These are phyloP conservation scores for Ariopsis seemanni DNA, from an alignment of 2,113 vertebrate species.

Conservation along the genomic window DNA sequence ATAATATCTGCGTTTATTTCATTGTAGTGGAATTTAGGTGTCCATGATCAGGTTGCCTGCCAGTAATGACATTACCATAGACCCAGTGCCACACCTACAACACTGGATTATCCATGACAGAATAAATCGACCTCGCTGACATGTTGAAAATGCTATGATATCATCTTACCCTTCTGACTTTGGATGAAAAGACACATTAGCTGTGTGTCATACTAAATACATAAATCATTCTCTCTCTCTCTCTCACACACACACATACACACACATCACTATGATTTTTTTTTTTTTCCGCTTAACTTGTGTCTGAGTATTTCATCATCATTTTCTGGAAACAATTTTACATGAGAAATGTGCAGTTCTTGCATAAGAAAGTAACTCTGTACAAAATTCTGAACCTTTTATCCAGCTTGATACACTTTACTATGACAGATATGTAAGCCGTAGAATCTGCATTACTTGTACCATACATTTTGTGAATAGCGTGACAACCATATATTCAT, in stretches of 20 bases:
- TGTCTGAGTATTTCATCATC: slow-evolving; percentile 33
- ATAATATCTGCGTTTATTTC: background rate
- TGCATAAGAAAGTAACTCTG: slow-evolving; percentile 9
- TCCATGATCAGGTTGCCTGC: background rate
- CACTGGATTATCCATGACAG: slow-evolving; percentile 16
- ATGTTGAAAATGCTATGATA: slow-evolving; percentile 2
- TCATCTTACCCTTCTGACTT: slow-evolving; percentile 3
- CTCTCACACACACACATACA: background rate
- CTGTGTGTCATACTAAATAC: background rate
- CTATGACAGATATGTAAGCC: background rate
- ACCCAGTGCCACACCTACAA: slow-evolving; percentile 4
- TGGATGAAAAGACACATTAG: background rate
- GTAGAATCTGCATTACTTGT: background rate
- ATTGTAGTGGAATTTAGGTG: background rate
- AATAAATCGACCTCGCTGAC: background rate
- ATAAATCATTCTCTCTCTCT: background rate
- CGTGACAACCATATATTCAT: background rate
- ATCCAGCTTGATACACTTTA: background rate
- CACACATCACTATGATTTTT: background rate
- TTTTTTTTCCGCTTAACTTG: background rate
- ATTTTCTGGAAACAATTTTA: slow-evolving; percentile 6
- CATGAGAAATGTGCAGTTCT: slow-evolving; percentile 9
- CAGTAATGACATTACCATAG: slow-evolving; percentile 20
- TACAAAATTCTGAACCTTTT: background rate
- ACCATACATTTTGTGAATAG: background rate